Conservation (phyloP, 2,797 vertebrate genomes). For the Pipistrellus nathusii region DNA sequence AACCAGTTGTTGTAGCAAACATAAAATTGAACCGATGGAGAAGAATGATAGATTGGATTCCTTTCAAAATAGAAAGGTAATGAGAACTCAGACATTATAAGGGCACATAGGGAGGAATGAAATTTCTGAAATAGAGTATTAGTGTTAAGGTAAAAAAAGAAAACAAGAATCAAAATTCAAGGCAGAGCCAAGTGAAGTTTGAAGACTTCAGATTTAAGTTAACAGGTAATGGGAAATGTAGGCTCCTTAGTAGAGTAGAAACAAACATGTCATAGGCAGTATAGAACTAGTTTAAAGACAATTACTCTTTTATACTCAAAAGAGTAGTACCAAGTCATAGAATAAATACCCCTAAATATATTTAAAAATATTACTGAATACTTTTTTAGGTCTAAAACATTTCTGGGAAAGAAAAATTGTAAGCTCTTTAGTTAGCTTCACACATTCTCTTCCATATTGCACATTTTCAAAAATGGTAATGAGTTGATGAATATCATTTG, state of each 20-base stretch:
- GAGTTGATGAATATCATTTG: neutral
- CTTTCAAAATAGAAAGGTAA: neutral
- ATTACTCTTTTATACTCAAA: neutral
- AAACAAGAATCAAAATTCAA: slow-evolving; percentile 11
- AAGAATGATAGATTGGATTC: neutral
- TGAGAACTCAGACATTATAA: neutral
- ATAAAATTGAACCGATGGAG: neutral
- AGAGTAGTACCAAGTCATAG: neutral
- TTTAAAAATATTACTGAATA: neutral
- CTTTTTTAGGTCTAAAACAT: neutral
- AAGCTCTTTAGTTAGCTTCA: neutral
- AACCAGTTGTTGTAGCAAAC: neutral
- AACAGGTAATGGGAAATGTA: neutral
- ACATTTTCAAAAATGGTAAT: slow-evolving; percentile 39
- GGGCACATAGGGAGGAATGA: accelerated
- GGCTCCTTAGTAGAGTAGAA: neutral
- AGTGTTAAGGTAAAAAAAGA: neutral
- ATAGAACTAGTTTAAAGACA: neutral
- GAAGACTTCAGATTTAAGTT: neutral
- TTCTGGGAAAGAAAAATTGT: neutral
- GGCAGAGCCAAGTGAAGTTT: neutral
- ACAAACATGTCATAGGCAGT: neutral
- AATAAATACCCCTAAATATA: neutral
- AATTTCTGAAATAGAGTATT: neutral
- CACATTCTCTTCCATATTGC: neutral